These are phyloP conservation scores for Dioctria linearis DNA, from an alignment of 2,888 invertebrate genomes.

Conservation along the genomic window DNA sequence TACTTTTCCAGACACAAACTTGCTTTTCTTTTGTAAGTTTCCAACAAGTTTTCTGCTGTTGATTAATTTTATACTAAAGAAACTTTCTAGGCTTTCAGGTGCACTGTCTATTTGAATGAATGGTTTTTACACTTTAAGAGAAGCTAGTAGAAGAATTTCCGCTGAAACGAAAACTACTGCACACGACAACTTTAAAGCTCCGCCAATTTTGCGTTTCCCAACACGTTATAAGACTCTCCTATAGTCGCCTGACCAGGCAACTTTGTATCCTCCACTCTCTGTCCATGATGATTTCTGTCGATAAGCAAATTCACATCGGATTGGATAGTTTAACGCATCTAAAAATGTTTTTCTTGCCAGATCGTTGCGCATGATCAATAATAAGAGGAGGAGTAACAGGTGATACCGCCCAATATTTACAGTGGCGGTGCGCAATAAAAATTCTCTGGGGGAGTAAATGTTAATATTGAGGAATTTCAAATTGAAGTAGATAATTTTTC, in stretches of 20 bases:
- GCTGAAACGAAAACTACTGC: slow-evolving; percentile 11
- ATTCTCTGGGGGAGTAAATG: background rate
- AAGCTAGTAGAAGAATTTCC: slow-evolving; percentile 2
- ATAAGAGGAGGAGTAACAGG: background rate
- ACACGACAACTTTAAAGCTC: slow-evolving; percentile 46
- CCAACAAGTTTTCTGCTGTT: slow-evolving; percentile 17
- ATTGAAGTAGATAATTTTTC: slow-evolving; percentile 34
- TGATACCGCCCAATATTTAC: background rate
- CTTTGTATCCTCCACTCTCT: background rate
- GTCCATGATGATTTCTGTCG: background rate
- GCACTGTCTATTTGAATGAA: slow-evolving; percentile 34
- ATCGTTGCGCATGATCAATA: slow-evolving; percentile 11
- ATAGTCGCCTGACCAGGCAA: background rate
- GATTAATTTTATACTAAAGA: slow-evolving; percentile 14
- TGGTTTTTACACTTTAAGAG: slow-evolving; percentile 11
- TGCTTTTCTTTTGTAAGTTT: slow-evolving; percentile 14
- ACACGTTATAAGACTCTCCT: background rate
- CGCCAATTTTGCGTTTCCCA: slow-evolving; percentile 30
- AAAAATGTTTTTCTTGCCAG: background rate
- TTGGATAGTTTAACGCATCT: slow-evolving; percentile 1
- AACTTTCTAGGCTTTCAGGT: slow-evolving; percentile 33
- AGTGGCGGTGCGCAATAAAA: slow-evolving; percentile 15
- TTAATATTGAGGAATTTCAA: slow-evolving; percentile 1
- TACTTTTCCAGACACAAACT: slow-evolving; percentile 7
- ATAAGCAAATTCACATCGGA: slow-evolving; percentile 21